These are phyloP conservation scores for Lytechinus pictus DNA, from an alignment of 35 echinoderm and acorn worm species.

Conservation along the genomic window DNA sequence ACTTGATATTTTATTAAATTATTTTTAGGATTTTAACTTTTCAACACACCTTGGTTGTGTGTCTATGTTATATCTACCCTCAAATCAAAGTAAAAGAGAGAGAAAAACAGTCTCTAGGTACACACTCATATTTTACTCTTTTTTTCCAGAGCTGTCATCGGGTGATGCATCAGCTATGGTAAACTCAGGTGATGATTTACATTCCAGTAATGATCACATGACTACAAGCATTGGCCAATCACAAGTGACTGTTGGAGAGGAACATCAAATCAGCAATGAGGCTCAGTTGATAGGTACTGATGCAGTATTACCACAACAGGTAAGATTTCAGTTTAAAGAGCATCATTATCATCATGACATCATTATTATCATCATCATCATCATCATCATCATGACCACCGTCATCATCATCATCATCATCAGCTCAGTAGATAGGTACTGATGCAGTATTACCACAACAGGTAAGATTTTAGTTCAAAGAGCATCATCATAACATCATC, in stretches of 20 bases:
- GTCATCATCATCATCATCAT: not conserved
- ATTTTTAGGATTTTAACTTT: too few relatives aligned
- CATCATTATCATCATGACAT: too few relatives aligned
- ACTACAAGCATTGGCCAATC: slow-evolving; percentile 76
- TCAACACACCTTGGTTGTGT: too few relatives aligned
- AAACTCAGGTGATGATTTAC: slow-evolving; percentile 52
- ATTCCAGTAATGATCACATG: slow-evolving; percentile 62
- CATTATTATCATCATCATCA: not conserved
- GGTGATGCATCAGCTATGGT: slow-evolving; percentile 36
- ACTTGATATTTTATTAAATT: too few relatives aligned
- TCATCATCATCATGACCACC: not conserved
- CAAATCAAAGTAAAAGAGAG: too few relatives aligned
- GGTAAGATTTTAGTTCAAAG: slow-evolving; percentile 49
- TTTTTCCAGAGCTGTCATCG: slow-evolving; percentile 44
- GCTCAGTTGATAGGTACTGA: slow-evolving; percentile 88
- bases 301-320: slow-evolving; percentile 87
- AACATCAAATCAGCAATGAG: slow-evolving; percentile 60
- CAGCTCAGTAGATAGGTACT: slow-evolving; percentile 77
- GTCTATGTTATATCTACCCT: too few relatives aligned
- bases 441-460: slow-evolving; percentile 85
- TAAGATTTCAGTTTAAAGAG: slow-evolving; percentile 14
- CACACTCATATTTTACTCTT: not conserved
- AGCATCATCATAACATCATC: not conserved
- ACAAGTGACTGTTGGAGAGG: slow-evolving; percentile 56
- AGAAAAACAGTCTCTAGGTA: too few relatives aligned